A percentile compares a stretch with the other conserved stretches of the same genome.
These are phyloP conservation scores for Formica selysi DNA, from an alignment of 1,140 invertebrate species.

Conservation along the genomic window DNA sequence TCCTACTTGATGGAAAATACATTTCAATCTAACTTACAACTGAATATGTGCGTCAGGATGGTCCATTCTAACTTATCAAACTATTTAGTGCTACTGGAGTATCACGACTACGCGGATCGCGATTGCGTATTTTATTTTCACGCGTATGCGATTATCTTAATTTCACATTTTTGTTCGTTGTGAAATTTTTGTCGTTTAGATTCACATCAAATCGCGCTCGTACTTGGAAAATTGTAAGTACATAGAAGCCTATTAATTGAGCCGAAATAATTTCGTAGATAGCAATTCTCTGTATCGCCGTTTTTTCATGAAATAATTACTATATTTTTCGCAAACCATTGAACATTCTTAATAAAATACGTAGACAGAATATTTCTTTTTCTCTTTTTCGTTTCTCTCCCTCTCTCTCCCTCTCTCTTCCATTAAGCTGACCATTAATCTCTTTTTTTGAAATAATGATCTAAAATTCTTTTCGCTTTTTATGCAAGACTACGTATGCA, in stretches of 20 bases:
- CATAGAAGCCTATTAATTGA: background rate
- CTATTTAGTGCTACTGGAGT: slow-evolving; percentile 22
- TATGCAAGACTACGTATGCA: too few species aligned
- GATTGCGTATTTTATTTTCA: background rate
- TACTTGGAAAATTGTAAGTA: background rate
- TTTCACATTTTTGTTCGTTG: slow-evolving; percentile 50
- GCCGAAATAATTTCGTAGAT: background rate
- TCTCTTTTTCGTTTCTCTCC: slow-evolving; percentile 1
- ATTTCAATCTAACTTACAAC: slow-evolving; percentile 53
- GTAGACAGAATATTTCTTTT: background rate
- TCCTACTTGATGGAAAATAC: slow-evolving; percentile 66
- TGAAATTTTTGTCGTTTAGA: slow-evolving; percentile 50
- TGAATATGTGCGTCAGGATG: slow-evolving; percentile 12
- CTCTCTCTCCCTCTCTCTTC: background rate
- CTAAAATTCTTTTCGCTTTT: background rate
- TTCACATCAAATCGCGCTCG: slow-evolving; percentile 3
- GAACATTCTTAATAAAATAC: background rate
- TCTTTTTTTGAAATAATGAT: slow-evolving; percentile 30
- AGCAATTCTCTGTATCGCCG: background rate
- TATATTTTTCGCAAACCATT: background rate
- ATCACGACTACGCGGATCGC: slow-evolving; percentile 4
- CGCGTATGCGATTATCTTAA: slow-evolving; percentile 19
- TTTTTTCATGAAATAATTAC: slow-evolving; percentile 4
- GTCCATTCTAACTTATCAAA: slow-evolving; percentile 33
- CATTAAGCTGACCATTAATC: background rate